Base-by-base conservation (phyloP, 2,797 vertebrate genomes). In the Pyrocephalus nanus region DNA sequence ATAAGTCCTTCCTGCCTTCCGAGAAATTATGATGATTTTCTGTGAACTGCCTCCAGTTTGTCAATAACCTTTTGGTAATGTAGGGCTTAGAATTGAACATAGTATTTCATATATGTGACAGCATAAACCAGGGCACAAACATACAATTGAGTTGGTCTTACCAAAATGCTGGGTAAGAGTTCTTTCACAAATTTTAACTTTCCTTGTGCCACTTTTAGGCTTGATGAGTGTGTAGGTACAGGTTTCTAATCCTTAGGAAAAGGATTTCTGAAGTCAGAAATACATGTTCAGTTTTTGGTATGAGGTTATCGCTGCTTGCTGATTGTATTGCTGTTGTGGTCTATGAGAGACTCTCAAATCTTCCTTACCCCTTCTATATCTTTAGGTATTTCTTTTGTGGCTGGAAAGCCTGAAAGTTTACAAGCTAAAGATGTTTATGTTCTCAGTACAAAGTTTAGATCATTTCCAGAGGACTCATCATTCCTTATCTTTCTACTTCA, bases 1-100 rank as follows among this genome's bases (percentile, higher is more conserved):
- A 93, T 96, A 96, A 95, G 53, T 61, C 66, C 92, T 97, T 96
- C 95, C 93, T 96, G 93, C 71, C 71, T 97, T 94, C 94, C 12
- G 57, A 96, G 92, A 97, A 96, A 66, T 67, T 48, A 48, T 90
- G 86, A 38, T 85, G 80, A 51, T 71, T 91, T 93, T 96, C 86
- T 96, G 80, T 95, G 93, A 96, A 96, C 88, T 93, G 83, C 21
- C 74, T 96, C 94, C 91, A 95, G 83, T 94, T 96, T 93, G 88
- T 96, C 94, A 95, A 90, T 90, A 96, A 77, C 60, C 45, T 82
- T 93, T 88, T 93, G 53, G 64, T 90, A 51, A 54, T 18, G 80
- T 32, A 70, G 73, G 43, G 53, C 48, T 95, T 64, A 76, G 53
- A 92, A 76, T 4, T 43, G 64, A 85, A 71, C 14, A 5, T 57